Evolutionary conservation across 2,888 invertebrate genomes (phyloP).

Genomic region (Stenichneumon culpator): DNA sequence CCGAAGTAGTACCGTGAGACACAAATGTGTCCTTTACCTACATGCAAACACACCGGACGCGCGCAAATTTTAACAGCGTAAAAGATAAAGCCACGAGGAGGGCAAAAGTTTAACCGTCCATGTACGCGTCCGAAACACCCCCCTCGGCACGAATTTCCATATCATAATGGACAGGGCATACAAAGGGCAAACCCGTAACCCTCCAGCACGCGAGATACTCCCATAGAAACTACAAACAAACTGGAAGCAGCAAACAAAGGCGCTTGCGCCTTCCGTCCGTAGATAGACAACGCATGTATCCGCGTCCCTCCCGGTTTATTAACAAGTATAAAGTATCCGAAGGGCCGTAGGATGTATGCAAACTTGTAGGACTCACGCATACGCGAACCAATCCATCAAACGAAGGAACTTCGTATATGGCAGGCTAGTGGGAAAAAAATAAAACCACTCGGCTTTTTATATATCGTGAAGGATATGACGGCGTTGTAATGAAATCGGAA

Average conservation of each 20-base stretch:
- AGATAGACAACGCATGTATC: conserved; percentile 15
- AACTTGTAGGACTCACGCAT: conserved; percentile 23
- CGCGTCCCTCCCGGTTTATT: conserved; percentile 42
- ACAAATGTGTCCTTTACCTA: neutral
- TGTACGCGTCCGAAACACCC: neutral
- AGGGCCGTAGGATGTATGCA: conserved; percentile 4
- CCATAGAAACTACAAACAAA: conserved; percentile 32
- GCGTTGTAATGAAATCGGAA: conserved; percentile 66
- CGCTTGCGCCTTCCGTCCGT: neutral
- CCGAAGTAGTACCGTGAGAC: neutral
- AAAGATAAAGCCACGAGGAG: neutral
- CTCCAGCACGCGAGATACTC: conserved; percentile 5
- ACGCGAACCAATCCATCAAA: conserved; percentile 63
- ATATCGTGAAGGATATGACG: conserved; percentile 38
- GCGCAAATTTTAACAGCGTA: neutral
- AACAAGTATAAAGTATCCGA: conserved; percentile 9
- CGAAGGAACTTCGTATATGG: conserved; percentile 26
- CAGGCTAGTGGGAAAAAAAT: neutral
- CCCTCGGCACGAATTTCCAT: conserved; percentile 53
- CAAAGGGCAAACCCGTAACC: conserved; percentile 49
- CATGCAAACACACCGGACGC: neutral
- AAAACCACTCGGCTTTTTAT: conserved; percentile 31
- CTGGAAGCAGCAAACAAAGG: conserved; percentile 36
- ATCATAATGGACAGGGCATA: conserved; percentile 54
- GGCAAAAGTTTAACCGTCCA: conserved; percentile 7